Evolutionary conservation across 2,113 vertebrate species (phyloP), one percentile per base, ranked within the genome.

Genomic region (Zosterops pallidus): DNA sequence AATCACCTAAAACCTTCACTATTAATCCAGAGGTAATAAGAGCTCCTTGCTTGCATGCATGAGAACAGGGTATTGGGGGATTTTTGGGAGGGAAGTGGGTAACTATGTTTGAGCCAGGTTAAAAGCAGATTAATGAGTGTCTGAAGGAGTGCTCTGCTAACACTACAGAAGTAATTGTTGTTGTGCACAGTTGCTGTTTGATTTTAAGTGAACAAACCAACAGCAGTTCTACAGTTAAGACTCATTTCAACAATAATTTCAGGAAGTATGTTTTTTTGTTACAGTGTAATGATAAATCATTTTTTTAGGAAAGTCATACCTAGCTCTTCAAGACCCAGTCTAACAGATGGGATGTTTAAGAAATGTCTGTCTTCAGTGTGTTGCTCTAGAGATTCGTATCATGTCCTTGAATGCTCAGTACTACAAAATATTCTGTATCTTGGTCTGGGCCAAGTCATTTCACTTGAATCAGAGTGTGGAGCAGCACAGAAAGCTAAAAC

Each of bases 1-100:
- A 99, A 96, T 99, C 99, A 94, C 98, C 99, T 80, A 99, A 99
- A 98, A 99, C 99, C 93, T 99, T 99, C 95, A 98, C 99, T 91
- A 99, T 99, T 97, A 99, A 99, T 96, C 99, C 99, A 97, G 99
- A 99, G 99, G 99, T 99, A 98, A 98, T 83, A 62, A 68, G 23
- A 87, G 1, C 31, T 83, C 11, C 13, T 79, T 87, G 55, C 20
- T 85, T 94, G 23, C 29, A 62, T 80, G 39, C 53, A 9, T 1
- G 4, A 71, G 26, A 56, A 25, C 14, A 44, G 29, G 37, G 12
- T 22, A 25, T 33, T 56, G 55, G 26, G 14, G 6, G 16, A 18
- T 39, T 64, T 84, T 8, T 35, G 5, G 3, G 15, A 29, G 10
- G 15, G 41, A 74, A 56, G 15, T 47, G 15, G 23, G 77, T 72